Evolutionary conservation across 2,888 invertebrate species (phyloP), one percentile per base, ranked within the genome.

Genomic region (Thereva unica): DNA sequence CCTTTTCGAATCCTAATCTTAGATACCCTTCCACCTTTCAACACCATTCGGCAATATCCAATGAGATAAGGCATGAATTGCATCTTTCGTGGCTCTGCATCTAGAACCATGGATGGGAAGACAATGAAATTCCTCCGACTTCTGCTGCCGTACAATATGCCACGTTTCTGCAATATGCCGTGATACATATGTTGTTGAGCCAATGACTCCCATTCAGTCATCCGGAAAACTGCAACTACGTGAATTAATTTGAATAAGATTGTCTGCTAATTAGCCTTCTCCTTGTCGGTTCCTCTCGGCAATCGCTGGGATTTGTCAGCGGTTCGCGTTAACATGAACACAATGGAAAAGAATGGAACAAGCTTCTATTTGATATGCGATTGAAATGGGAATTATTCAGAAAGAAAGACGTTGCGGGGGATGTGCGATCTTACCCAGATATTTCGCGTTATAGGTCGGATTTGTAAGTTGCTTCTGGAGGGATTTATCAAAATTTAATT

Each of bases 181-280:
- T 61, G 61, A 61, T 61, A 61, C 61, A 61, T 34, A 61, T 61
- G 61, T 61, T 61, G 50, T 61, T 50, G 50, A 61, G 61, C 61
- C 61, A 61, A 50, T 61, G 61, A 61, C 61, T 61, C 50, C 61
- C 61, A 61, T 61, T 64, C 64, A 64, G 64, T 64, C 64, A 64
- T 54, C 64, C 54, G 64, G 64, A 64, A 64, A 64, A 64, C 53
- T 54, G 53, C 54, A 54, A 54, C 38, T 54, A 64, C 64, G 44
- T 64, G 64, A 64, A 64, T 64, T 64, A 64, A 64, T 64, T 64
- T 64, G 64, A 64, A 64, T 64, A 64, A 64, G 54, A 64, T 64
- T 64, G 54, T 54, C 45, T 23, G 64, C 64, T 64, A 64, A 64
- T 64, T 64, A 64, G 64, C 54, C 54, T 64, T 47, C 50, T 61